Conservation (phyloP, 1,140 invertebrate genomes). For the Gryllus bimaculatus region DNA sequence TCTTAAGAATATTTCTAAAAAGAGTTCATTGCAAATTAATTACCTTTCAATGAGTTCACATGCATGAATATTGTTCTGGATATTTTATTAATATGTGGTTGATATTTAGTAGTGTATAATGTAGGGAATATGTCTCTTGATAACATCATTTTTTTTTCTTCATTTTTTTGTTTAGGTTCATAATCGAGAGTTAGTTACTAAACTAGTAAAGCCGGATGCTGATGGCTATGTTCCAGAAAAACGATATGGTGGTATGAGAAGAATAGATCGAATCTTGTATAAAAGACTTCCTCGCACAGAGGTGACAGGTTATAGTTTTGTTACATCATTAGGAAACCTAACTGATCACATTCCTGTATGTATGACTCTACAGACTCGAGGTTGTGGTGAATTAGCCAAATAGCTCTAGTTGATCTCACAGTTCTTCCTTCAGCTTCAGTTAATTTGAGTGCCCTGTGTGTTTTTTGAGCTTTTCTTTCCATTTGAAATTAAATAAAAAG, state of each 20-base stretch:
- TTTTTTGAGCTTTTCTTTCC: no score
- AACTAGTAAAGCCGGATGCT: slow-evolving; percentile 15
- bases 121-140: neutral
- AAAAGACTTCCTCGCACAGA: slow-evolving; percentile 18
- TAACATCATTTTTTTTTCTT: neutral
- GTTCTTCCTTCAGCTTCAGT: no score
- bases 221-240: slow-evolving; percentile 18
- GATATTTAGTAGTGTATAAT: neutral
- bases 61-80: neutral
- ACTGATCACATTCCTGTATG: slow-evolving; percentile 26
- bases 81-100: neutral
- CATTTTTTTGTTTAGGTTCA: slow-evolving; percentile 20
- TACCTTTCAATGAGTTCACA: neutral
- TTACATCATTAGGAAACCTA: slow-evolving; percentile 21
- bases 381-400: neutral
- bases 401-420: no score
- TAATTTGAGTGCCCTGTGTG: no score
- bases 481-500: no score
- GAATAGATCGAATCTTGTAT: slow-evolving; percentile 25
- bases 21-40: neutral
- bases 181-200: slow-evolving; percentile 12
- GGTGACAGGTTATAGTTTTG: slow-evolving; percentile 23
- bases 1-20: neutral
- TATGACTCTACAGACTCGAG: slow-evolving; percentile 17
- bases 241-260: slow-evolving; percentile 24